phyloP scores from a whole-genome alignment of 2,113 vertebrate genomes.

The Boleophthalmus pectinirostris region DNA sequence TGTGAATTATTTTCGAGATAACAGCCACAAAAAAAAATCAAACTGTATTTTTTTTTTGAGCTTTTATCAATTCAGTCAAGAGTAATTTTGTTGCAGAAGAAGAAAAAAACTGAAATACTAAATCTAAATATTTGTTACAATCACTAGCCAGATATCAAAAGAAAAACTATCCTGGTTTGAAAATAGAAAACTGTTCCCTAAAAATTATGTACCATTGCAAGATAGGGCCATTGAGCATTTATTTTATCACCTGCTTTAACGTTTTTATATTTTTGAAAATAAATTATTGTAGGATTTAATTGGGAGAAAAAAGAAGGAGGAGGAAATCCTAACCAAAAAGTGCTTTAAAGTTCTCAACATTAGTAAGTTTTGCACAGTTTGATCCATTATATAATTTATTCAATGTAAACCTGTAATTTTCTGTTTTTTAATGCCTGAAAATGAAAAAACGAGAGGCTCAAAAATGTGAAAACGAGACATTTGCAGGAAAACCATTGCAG shows the following conservation, averaged over 20 bases:
- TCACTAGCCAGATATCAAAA: no score
- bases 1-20: not conserved
- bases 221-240: not conserved
- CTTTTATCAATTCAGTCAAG: not conserved
- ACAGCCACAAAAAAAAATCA: not conserved
- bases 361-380: constrained; percentile 21
- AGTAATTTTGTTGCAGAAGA: not conserved
- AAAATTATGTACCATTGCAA: not conserved
- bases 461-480: not conserved
- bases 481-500: constrained; percentile 23
- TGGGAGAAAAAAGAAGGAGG: not conserved
- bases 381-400: not conserved
- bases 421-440: constrained; percentile 19
- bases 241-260: constrained; percentile 49
- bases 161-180: no score
- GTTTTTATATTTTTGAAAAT: constrained; percentile 33
- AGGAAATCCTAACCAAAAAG: constrained; percentile 49
- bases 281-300: constrained; percentile 23
- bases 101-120: not conserved
- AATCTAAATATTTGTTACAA: no score
- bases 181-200: no score
- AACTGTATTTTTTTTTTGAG: not conserved
- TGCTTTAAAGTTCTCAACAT: constrained; percentile 44
- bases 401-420: constrained; percentile 46
- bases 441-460: constrained; percentile 1